These are phyloP conservation scores for Autographa pulchrina DNA, from an alignment of 2,888 invertebrate genomes.

Conservation along the genomic window DNA sequence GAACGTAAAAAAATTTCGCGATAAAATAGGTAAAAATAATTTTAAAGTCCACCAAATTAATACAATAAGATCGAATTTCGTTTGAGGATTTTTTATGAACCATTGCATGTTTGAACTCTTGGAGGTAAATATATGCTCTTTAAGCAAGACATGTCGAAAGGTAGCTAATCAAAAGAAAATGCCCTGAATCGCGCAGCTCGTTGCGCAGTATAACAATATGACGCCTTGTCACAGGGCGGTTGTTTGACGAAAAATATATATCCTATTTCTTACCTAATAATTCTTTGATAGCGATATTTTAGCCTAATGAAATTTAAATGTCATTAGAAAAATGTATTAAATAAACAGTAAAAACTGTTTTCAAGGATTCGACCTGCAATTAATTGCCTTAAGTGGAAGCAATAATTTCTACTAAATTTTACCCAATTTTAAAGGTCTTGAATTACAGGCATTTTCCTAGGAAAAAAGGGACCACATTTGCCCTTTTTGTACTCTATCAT, in stretches of 20 bases:
- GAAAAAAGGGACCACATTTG: background rate
- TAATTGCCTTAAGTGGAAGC: background rate
- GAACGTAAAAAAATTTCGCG: too few species aligned
- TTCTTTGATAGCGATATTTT: background rate
- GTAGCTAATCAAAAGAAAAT: too few species aligned
- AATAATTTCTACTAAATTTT: background rate
- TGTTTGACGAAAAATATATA: background rate
- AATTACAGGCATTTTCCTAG: background rate
- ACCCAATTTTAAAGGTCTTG: background rate
- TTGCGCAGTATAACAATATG: background rate
- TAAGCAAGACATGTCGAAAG: too few species aligned
- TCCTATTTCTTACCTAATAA: background rate
- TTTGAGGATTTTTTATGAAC: too few species aligned
- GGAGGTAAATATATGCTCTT: too few species aligned
- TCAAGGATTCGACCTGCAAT: background rate
- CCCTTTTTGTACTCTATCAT: background rate
- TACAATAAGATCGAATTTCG: too few species aligned
- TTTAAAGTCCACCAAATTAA: too few species aligned
- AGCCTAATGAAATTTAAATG: background rate
- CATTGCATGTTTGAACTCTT: too few species aligned
- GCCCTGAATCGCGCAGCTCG: background rate
- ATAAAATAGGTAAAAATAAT: too few species aligned
- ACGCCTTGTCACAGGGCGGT: background rate
- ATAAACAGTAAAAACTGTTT: background rate
- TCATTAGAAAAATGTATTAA: background rate